Conservation (phyloP, 2,888 invertebrate species). For the Coelopa pilipes region DNA sequence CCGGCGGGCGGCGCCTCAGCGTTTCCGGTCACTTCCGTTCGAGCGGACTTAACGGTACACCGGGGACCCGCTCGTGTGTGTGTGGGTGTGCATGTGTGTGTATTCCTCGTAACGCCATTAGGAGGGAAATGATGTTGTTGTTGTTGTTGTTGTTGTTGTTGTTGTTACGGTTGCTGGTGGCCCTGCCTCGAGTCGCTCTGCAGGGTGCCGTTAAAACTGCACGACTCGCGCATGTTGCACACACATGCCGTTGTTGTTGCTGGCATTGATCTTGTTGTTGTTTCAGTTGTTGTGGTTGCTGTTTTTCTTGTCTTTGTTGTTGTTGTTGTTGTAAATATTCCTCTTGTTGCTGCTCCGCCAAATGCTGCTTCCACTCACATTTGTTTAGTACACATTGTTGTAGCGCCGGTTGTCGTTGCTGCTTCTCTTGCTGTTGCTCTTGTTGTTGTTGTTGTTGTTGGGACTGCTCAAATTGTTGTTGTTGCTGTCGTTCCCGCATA, state of each 20-base stretch:
- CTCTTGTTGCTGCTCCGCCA: neutral
- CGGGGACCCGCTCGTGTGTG: neutral
- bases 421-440: neutral
- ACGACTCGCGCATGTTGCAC: constrained; percentile 19
- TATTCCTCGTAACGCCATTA: too few species aligned
- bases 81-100: too few species aligned
- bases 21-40: neutral
- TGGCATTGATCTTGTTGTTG: too few species aligned
- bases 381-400: too few species aligned
- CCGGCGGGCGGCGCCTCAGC: neutral
- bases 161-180: too few species aligned
- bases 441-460: too few species aligned
- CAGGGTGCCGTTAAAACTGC: constrained; percentile 16
- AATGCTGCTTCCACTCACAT: constrained; percentile 17
- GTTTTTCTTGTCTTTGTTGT: neutral
- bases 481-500: neutral
- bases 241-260: constrained; percentile 9
- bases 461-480: neutral
- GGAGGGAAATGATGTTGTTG: neutral
- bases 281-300: too few species aligned
- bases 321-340: neutral
- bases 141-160: neutral
- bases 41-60: constrained; percentile 17
- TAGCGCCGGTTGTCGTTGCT: too few species aligned
- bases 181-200: too few species aligned